Conservation (phyloP, 2,797 vertebrate genomes). For the Mormyrops boulengeri region DNA sequence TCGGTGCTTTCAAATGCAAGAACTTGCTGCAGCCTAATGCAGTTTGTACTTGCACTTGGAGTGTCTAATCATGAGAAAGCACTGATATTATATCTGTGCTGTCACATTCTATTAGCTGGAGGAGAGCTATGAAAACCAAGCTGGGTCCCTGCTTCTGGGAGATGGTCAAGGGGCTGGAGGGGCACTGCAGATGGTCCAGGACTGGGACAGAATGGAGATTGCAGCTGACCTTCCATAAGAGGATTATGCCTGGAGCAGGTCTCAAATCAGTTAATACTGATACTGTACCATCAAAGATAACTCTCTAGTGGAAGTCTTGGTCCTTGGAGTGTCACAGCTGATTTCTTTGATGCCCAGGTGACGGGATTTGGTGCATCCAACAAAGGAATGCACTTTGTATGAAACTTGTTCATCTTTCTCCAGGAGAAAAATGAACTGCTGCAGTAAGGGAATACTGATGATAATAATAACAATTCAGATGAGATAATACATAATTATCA, state of each 20-base stretch:
- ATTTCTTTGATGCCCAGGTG: slow-evolving; percentile 14
- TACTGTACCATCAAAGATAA: slow-evolving; percentile 5
- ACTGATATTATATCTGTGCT: slow-evolving; percentile 84
- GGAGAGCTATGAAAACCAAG: slow-evolving; percentile 57
- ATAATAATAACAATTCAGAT: background rate
- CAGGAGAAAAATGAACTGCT: background rate
- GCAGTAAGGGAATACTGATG: background rate
- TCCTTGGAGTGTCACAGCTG: slow-evolving; percentile 14
- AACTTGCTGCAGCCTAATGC: slow-evolving; percentile 56
- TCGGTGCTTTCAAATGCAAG: slow-evolving; percentile 55
- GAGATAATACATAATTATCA: background rate
- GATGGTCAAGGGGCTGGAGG: slow-evolving; percentile 23
- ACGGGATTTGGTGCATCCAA: background rate
- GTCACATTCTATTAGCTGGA: slow-evolving; percentile 80
- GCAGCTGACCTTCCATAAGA: slow-evolving; percentile 28
- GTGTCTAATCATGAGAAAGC: slow-evolving; percentile 82
- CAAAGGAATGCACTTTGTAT: background rate
- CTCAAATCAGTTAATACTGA: slow-evolving; percentile 15
- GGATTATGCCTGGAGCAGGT: slow-evolving; percentile 10
- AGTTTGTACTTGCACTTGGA: slow-evolving; percentile 69
- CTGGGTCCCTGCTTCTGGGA: slow-evolving; percentile 6
- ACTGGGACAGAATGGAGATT: slow-evolving; percentile 27
- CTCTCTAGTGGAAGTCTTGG: background rate
- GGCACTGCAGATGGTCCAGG: slow-evolving; percentile 23
- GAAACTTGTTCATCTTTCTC: background rate